A percentile compares a stretch with the other conserved stretches of the same genome.
Conservation (phyloP, 1,140 invertebrate species). For the Drosophila micromelanica region DNA sequence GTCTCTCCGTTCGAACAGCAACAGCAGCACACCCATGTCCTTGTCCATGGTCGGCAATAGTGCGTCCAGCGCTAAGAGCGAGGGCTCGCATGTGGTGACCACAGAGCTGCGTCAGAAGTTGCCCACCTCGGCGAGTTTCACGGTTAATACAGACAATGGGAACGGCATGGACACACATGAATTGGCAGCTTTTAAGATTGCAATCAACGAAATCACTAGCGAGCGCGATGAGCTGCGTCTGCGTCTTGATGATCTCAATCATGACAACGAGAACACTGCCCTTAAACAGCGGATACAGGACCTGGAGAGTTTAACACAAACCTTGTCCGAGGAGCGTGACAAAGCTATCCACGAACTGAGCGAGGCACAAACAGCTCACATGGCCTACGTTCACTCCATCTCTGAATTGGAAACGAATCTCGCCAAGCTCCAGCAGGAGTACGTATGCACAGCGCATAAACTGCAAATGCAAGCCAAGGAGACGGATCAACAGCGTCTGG, state of each 20-base stretch:
- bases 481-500: slow-evolving; percentile 86
- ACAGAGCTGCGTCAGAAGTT: slow-evolving; percentile 54
- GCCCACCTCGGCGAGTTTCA: slow-evolving; percentile 52
- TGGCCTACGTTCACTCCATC: slow-evolving; percentile 77
- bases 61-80: slow-evolving; percentile 61
- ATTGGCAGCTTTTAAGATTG: slow-evolving; percentile 74
- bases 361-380: slow-evolving; percentile 56
- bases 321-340: slow-evolving; percentile 84
- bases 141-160: slow-evolving; percentile 20
- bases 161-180: slow-evolving; percentile 60
- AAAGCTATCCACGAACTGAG: slow-evolving; percentile 68
- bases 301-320: slow-evolving; percentile 74
- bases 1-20: slow-evolving; percentile 18
- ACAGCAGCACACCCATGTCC: slow-evolving; percentile 29
- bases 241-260: slow-evolving; percentile 60
- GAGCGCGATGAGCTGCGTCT: slow-evolving; percentile 73
- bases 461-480: slow-evolving; percentile 87
- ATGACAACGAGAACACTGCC: slow-evolving; percentile 51
- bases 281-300: slow-evolving; percentile 57
- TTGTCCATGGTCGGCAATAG: slow-evolving; percentile 40
- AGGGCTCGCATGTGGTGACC: slow-evolving; percentile 38
- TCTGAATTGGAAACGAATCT: slow-evolving; percentile 83
- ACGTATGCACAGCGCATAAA: slow-evolving; percentile 84
- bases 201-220: slow-evolving; percentile 65
- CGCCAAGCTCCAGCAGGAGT: slow-evolving; percentile 84